Conservation (phyloP, 2,797 vertebrate genomes). For the Florisuga fusca region DNA sequence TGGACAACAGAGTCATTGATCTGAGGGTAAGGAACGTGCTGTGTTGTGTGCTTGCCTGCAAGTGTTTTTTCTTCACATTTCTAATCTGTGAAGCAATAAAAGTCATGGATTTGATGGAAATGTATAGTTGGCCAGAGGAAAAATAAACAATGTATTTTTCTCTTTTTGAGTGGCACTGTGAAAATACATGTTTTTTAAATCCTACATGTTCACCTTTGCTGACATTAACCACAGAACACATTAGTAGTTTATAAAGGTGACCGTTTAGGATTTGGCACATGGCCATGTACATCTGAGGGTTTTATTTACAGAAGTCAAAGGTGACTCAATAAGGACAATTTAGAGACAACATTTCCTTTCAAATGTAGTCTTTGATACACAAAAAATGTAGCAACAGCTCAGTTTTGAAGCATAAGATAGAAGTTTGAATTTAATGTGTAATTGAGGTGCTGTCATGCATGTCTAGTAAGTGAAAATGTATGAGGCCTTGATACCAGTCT, state of each 20-base stretch:
- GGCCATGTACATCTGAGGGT: neutral
- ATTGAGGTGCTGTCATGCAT: neutral
- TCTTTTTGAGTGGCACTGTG: neutral
- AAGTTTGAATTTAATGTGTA: neutral
- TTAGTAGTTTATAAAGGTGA: neutral
- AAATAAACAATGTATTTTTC: neutral
- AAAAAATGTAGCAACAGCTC: neutral
- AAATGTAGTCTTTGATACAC: neutral
- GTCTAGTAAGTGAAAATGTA: neutral
- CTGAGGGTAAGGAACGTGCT: slow-evolving; percentile 87
- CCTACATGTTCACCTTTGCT: neutral
- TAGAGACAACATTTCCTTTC: neutral
- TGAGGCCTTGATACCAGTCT: neutral
- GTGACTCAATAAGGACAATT: neutral
- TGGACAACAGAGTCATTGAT: slow-evolving; percentile 98
- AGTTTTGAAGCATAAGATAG: neutral
- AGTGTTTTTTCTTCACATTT: neutral
- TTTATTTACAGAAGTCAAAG: neutral
- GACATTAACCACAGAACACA: neutral
- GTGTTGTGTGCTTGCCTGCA: neutral
- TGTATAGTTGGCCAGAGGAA: neutral
- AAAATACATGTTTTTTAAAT: neutral
- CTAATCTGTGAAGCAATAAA: neutral
- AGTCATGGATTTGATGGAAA: neutral
- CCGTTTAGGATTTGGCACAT: neutral